Evolutionary conservation across 2,113 vertebrate genomes (phyloP).

Genomic region (Ceratotherium simum): DNA sequence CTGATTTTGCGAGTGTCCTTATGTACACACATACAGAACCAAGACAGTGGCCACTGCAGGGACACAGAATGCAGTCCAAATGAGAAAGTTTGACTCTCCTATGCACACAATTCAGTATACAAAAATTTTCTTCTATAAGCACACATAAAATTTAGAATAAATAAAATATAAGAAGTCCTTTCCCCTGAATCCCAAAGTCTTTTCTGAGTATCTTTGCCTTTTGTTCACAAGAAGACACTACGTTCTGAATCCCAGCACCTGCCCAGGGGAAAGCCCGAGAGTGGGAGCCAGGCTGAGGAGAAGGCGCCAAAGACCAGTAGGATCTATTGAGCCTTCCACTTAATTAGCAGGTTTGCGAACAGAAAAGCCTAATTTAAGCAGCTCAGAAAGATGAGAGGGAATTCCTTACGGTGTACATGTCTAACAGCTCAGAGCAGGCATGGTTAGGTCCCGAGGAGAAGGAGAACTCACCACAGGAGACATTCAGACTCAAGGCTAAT

Average conservation of each 20-base stretch:
- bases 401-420: neutral
- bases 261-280: neutral
- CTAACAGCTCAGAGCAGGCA: neutral
- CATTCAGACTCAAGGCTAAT: neutral
- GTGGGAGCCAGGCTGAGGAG: neutral
- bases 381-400: neutral
- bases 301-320: neutral
- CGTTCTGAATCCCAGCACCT: neutral
- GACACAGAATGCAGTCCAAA: neutral
- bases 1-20: neutral
- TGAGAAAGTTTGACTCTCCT: neutral
- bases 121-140: neutral
- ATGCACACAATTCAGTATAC: neutral
- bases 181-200: neutral
- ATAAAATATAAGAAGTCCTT: neutral
- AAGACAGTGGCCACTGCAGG: neutral
- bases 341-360: neutral
- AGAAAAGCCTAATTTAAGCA: neutral
- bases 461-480: neutral
- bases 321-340: neutral
- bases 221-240: neutral
- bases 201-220: neutral
- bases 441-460: neutral
- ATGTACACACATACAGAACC: neutral
- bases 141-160: neutral